Conservation (phyloP, 2,888 invertebrate species). For the Acronicta psi region DNA sequence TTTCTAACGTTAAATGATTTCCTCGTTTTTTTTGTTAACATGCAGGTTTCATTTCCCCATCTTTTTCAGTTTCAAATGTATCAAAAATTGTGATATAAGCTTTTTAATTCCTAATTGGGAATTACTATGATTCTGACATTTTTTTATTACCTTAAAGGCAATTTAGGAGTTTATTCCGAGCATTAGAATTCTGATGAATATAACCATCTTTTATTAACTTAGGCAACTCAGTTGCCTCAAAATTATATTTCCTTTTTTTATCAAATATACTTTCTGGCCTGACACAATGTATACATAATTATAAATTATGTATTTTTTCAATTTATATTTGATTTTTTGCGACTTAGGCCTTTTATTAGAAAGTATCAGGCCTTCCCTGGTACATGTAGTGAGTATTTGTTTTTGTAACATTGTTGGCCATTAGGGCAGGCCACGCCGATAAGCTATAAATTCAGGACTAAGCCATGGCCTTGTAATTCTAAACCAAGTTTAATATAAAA, state of each 20-base stretch:
- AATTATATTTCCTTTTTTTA: too few species aligned
- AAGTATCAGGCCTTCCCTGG: neutral
- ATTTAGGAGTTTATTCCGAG: too few species aligned
- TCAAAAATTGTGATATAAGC: too few species aligned
- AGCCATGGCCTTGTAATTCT: constrained; percentile 1
- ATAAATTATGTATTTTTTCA: neutral
- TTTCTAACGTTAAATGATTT: neutral
- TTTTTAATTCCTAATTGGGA: too few species aligned
- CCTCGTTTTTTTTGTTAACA: neutral
- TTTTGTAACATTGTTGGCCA: constrained; percentile 6
- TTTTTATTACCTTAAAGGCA: too few species aligned
- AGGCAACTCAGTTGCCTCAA: too few species aligned
- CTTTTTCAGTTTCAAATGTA: too few species aligned
- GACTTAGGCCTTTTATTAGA: too few species aligned
- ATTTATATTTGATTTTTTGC: neutral
- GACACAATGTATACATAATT: neutral
- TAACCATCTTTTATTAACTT: too few species aligned
- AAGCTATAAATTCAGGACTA: constrained; percentile 2
- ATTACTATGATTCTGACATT: too few species aligned
- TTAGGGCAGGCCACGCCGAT: constrained; percentile 16
- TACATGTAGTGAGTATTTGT: constrained; percentile 29
- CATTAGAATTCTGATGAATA: too few species aligned
- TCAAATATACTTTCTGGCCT: neutral
- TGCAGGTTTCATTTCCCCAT: neutral
- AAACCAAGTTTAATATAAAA: neutral